Evolutionary conservation across 2,113 vertebrate species (phyloP).

Genomic region (Scopus umbretta): DNA sequence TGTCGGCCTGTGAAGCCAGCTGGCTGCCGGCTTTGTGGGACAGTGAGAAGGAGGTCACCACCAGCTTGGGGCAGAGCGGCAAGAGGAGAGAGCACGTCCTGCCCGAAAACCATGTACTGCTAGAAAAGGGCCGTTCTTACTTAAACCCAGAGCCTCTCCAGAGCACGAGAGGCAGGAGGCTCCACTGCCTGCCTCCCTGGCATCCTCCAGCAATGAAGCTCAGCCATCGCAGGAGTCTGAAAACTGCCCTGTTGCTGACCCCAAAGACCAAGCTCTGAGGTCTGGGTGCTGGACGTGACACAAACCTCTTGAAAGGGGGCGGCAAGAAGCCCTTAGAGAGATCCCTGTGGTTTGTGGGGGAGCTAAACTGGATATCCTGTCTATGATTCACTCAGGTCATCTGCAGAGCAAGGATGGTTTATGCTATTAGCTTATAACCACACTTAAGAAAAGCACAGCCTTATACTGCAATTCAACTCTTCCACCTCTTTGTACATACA

Average conservation of each 20-base stretch:
- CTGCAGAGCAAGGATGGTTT: background rate
- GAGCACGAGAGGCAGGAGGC: background rate
- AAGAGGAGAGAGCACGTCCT: background rate
- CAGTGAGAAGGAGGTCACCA: conserved; percentile 12
- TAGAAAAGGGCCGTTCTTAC: background rate
- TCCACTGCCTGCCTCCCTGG: rapidly evolving
- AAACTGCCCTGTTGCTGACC: background rate
- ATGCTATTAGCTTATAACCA: background rate
- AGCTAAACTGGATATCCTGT: conserved; percentile 3
- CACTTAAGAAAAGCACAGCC: background rate
- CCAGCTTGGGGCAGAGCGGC: background rate
- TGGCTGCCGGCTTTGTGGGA: background rate
- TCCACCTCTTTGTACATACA: background rate
- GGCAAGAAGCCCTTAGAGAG: background rate
- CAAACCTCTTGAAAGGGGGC: background rate
- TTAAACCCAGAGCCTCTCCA: background rate
- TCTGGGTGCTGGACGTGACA: background rate
- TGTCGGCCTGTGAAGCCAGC: background rate
- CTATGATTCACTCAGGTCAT: conserved; percentile 19
- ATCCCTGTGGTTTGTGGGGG: conserved; percentile 47
- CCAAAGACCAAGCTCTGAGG: background rate
- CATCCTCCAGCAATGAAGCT: background rate
- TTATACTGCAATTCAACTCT: background rate
- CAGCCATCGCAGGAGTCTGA: rapidly evolving
- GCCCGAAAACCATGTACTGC: background rate